These are phyloP conservation scores for Apantesis nais DNA, from an alignment of 2,888 invertebrate species.

Conservation along the genomic window DNA sequence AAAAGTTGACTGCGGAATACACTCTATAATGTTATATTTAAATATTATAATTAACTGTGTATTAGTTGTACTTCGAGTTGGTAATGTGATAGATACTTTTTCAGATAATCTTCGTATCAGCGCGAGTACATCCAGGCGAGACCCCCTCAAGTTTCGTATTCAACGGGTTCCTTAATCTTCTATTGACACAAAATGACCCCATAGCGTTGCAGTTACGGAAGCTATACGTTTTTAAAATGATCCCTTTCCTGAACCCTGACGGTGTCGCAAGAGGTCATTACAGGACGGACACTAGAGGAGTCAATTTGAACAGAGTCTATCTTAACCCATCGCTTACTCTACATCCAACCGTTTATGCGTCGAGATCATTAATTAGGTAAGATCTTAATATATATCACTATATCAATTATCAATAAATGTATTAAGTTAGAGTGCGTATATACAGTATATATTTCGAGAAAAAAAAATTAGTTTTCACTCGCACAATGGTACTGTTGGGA, in stretches of 20 bases:
- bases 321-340: slow-evolving; percentile 89
- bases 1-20: too few relatives aligned
- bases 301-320: slow-evolving; percentile 95
- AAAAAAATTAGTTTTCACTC: too few relatives aligned
- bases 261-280: slow-evolving; percentile 95
- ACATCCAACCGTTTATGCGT: slow-evolving; percentile 95
- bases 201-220: slow-evolving; percentile 90
- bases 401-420: too few relatives aligned
- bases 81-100: slow-evolving; percentile 12
- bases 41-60: not conserved
- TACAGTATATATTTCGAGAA: too few relatives aligned
- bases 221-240: slow-evolving; percentile 94
- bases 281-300: slow-evolving; percentile 93
- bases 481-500: not conserved
- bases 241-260: slow-evolving; percentile 96
- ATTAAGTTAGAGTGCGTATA: too few relatives aligned
- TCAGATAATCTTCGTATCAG: slow-evolving; percentile 93
- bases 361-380: slow-evolving; percentile 90
- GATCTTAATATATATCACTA: slow-evolving; percentile 1
- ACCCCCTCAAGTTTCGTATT: slow-evolving; percentile 96
- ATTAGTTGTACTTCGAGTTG: not conserved
- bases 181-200: slow-evolving; percentile 90
- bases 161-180: slow-evolving; percentile 93
- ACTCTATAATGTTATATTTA: not conserved
- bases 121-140: slow-evolving; percentile 96